A percentile compares a stretch with the other conserved stretches of the same genome.
phyloP scores from a whole-genome alignment of 1,140 invertebrate species.

The Drosophila gunungcola region DNA sequence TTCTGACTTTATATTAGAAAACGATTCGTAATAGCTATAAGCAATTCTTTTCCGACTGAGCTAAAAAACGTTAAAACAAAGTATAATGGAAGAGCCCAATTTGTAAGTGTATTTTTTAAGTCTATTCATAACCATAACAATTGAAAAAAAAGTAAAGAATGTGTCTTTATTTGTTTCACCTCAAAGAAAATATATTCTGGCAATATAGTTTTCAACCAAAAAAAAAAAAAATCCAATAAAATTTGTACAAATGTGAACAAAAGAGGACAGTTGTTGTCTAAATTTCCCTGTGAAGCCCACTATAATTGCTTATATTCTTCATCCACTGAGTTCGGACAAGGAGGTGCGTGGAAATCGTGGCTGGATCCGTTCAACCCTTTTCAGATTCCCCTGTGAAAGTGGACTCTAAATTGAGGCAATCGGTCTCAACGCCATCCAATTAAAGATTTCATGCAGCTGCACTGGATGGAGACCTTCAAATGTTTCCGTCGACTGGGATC shows the following conservation, averaged over 20 bases:
- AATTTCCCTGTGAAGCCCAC: neutral
- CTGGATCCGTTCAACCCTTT: slow-evolving; percentile 14
- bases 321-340: neutral
- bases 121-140: too few species aligned
- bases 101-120: too few species aligned
- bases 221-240: too few species aligned
- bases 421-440: slow-evolving; percentile 39
- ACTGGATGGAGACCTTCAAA: slow-evolving; percentile 60
- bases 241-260: neutral
- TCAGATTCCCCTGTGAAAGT: slow-evolving; percentile 32
- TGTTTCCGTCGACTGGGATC: slow-evolving; percentile 20
- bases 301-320: neutral
- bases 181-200: too few species aligned
- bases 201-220: too few species aligned
- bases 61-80: too few species aligned
- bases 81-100: too few species aligned
- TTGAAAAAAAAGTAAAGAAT: too few species aligned
- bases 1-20: too few species aligned
- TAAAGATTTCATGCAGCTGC: slow-evolving; percentile 63
- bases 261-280: neutral
- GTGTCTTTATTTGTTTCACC: too few species aligned
- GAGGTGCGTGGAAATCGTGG: slow-evolving; percentile 7
- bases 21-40: too few species aligned
- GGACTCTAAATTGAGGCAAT: slow-evolving; percentile 46
- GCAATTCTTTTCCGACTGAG: too few species aligned